These are phyloP conservation scores for Tinamus guttatus DNA, from an alignment of 2,113 vertebrate genomes.

Conservation along the genomic window DNA sequence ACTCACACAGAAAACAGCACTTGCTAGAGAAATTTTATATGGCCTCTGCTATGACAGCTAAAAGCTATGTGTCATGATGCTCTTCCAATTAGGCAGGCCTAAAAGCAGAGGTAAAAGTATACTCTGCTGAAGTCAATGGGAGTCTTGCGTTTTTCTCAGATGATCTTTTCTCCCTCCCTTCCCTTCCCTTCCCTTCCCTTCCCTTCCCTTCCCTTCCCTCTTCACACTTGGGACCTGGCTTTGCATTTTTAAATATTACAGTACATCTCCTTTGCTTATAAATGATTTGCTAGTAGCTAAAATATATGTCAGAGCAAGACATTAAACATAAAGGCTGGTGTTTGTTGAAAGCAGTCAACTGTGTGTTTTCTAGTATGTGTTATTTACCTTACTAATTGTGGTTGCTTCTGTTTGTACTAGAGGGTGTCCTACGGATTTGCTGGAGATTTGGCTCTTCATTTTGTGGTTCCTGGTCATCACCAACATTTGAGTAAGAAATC, in stretches of 20 bases:
- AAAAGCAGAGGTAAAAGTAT: not conserved
- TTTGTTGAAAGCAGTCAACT: not conserved
- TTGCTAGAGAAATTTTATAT: not conserved
- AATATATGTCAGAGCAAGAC: not conserved
- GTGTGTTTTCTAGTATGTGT: not conserved
- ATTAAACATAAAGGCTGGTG: not conserved
- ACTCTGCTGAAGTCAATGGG: conserved; percentile 24
- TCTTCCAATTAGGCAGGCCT: not conserved
- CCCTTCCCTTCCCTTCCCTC: too few relatives aligned
- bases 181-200: too few relatives aligned
- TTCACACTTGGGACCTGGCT: not conserved
- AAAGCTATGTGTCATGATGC: not conserved
- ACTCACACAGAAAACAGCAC: not conserved
- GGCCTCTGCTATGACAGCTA: not conserved
- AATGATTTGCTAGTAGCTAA: not conserved
- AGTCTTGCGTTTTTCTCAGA: conserved; percentile 27
- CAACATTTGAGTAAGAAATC: not conserved
- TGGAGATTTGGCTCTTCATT: not conserved
- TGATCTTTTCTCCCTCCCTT: too few relatives aligned
- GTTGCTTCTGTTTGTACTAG: conserved; percentile 1
- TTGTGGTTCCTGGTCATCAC: not conserved
- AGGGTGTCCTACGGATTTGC: not conserved
- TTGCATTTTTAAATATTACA: not conserved
- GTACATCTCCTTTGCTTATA: not conserved
- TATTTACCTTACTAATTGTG: not conserved